A percentile compares a stretch with the other conserved stretches of the same genome.
Evolutionary conservation across 2,797 vertebrate genomes (phyloP).

Genomic region (Poeciliopsis infans): DNA sequence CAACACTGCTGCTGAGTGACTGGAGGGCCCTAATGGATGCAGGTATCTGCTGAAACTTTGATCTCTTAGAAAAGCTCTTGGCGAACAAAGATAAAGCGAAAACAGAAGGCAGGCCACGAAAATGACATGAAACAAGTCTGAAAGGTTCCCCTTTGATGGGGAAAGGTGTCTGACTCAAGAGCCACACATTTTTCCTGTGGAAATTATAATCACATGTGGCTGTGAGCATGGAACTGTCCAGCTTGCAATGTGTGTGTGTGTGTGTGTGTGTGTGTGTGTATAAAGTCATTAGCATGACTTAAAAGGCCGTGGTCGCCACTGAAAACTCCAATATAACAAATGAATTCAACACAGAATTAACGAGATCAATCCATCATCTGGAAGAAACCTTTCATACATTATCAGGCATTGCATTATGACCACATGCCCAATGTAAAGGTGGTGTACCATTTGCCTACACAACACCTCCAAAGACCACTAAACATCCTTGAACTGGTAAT

Average conservation of each 20-base stretch:
- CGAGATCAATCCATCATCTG: constrained; percentile 56
- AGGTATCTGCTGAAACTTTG: constrained; percentile 60
- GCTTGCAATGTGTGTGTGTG: constrained; percentile 41
- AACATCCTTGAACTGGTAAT: background rate
- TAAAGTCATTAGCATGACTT: constrained; percentile 66
- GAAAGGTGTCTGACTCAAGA: constrained; percentile 43
- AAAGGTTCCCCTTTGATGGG: constrained; percentile 56
- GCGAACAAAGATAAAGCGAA: constrained; percentile 32
- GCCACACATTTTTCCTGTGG: constrained; percentile 38
- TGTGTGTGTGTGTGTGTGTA: constrained; percentile 42
- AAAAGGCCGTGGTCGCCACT: constrained; percentile 54
- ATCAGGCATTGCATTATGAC: constrained; percentile 2
- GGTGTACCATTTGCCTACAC: background rate
- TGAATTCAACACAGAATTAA: constrained; percentile 54
- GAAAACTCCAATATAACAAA: constrained; percentile 65
- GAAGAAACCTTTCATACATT: background rate
- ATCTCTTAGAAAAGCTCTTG: constrained; percentile 49
- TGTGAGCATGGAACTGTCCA: constrained; percentile 43
- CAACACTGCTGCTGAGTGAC: constrained; percentile 72
- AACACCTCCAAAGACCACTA: background rate
- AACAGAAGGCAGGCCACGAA: constrained; percentile 24
- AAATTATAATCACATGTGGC: constrained; percentile 65
- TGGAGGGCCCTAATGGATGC: constrained; percentile 62
- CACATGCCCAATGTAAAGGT: background rate
- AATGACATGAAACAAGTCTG: constrained; percentile 26